Base-by-base conservation (phyloP, 2,888 invertebrate species). In the Tachystola acroxantha region DNA sequence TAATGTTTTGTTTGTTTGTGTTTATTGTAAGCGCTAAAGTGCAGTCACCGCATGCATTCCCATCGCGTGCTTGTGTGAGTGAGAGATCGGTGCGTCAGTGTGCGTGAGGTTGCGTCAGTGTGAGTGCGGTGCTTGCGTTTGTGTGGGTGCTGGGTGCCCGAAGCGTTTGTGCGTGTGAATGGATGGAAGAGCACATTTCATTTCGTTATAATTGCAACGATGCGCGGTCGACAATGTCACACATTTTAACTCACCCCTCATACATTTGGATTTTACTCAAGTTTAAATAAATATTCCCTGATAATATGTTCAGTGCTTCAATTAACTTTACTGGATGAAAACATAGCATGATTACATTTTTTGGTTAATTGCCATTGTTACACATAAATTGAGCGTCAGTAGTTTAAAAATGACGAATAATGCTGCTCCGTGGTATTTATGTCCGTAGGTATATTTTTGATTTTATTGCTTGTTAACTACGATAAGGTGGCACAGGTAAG, bases 31-130 rank as follows among this genome's bases (percentile, higher is more conserved):
- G 73, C 77, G 80, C 68, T 79, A 75, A 80, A 85, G 85, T 86
- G 85, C 85, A 85, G 84, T 85, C 85, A 85, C 84, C 84, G 85
- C 84, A 70, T 81, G 84, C 85, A 84, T 85, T 85, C 82, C 74
- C 82, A 73, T 50, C 60, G 65, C 53, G 47, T 43, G 62, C 35
- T 48, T 46, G 79, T 81, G 79, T 78, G 79, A 58, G 79, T 69
- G 64, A 39, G 42, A 29, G 26, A 37, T 40, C 50, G 49, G 50
- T 45, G 49, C 42, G 49, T 19, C 27, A 10, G 63, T 60, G 74
- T 71, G 75, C 62, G 71, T 62, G 64, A 41, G 39, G 41, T 37
- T 39, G 45, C 46, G 50, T 32, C 45, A 46, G 80, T 79, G 81
- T 72, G 81, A 57, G 82, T 75, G 73, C 49, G 50, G 41, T 52